phyloP scores from a whole-genome alignment of 2,888 invertebrate species.

The Apamea monoglypha region DNA sequence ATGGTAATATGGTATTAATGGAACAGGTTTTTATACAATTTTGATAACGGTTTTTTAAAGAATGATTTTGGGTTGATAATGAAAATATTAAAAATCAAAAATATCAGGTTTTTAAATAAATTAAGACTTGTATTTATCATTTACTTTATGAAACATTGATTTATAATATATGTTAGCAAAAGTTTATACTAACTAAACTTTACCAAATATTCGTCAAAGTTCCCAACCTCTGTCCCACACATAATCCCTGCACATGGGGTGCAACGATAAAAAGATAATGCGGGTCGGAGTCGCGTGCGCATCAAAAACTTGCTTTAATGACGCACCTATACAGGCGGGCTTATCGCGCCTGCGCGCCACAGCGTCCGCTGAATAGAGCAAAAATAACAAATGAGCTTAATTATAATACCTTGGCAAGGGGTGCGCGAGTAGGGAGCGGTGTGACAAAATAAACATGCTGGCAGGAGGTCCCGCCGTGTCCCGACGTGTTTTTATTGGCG shows the following conservation, averaged over 20 bases:
- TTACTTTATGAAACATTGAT: not conserved
- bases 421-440: slow-evolving; percentile 72
- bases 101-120: not conserved
- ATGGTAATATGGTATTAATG: not conserved
- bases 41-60: slow-evolving; percentile 9
- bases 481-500: slow-evolving; percentile 84
- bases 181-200: not conserved
- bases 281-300: slow-evolving; percentile 88
- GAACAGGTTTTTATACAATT: slow-evolving; percentile 1
- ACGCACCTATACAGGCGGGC: slow-evolving; percentile 87
- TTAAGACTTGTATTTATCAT: not conserved
- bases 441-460: slow-evolving; percentile 84
- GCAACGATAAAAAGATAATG: slow-evolving; percentile 90
- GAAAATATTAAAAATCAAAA: not conserved
- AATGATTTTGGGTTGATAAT: no score
- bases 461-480: slow-evolving; percentile 84
- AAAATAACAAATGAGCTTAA: slow-evolving; percentile 88
- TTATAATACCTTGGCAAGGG: slow-evolving; percentile 87
- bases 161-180: not conserved
- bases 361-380: slow-evolving; percentile 67
- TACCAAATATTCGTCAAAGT: slow-evolving; percentile 59
- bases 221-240: slow-evolving; percentile 75
- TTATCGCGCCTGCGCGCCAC: slow-evolving; percentile 89
- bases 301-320: slow-evolving; percentile 86
- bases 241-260: slow-evolving; percentile 88